Base-by-base conservation (phyloP, 2,113 vertebrate genomes). In the Corythaixoides concolor region DNA sequence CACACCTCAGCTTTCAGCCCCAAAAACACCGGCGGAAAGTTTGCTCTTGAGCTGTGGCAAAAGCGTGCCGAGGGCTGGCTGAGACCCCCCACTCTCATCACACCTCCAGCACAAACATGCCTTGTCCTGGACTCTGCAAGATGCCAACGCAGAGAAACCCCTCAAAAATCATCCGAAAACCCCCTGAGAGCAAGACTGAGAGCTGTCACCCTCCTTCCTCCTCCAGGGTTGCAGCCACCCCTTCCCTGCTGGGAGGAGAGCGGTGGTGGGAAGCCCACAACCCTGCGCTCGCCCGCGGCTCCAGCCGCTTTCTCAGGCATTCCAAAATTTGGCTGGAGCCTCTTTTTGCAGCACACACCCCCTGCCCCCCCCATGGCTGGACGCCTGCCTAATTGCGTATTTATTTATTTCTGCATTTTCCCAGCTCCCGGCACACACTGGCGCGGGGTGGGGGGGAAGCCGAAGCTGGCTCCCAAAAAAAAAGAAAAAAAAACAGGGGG, bases 341-440 rank as follows among this genome's bases (percentile, higher is more conserved):
- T 69, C 84, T 50, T 67, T 62, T 55, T 39, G 67, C 93, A 82
- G 97, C 97, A 93, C 90, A 8, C 68, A 15, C 66, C 49, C 32
- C 17, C 23, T 74, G 49, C 69, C 93, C 89, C 70, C 30, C 15
- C 67, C 96, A 87, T 1, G 55, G 78, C 93, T 98, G 98, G 98
- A 97, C 3, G 53, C 64, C 85, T 93, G 98, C 98, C 98, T 98
- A 98, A 98, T 97, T 97, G 97, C 81, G 76, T 95, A 97, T 98
- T 98, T 97, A 97, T 97, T 98, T 98, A 97, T 97, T 97, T 95
- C 94, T 94, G 85, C 85, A 68, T 97, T 98, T 98, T 97, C 98
- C 98, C 97, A 98, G 96, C 97, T 90, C 93, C 74, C 56, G n/a
- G 41, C 89, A 87, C 92, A 89, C 89, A 94, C 59, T 95, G 90